Evolutionary conservation across 2,113 vertebrate species (phyloP), one percentile per base, ranked within the genome.

Genomic region (Garra rufa): DNA sequence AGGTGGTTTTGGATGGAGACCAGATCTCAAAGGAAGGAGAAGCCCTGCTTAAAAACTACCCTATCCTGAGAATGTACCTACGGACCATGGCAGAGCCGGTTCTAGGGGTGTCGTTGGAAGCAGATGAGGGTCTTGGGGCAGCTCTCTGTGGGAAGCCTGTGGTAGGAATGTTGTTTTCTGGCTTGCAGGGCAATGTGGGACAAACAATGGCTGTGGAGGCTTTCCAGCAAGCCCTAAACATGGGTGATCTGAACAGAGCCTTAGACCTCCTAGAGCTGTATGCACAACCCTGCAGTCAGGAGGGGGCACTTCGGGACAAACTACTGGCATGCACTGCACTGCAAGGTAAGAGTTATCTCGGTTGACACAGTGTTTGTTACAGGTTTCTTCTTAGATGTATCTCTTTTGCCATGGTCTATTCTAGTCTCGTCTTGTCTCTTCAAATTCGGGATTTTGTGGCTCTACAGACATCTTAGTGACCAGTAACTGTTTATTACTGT

Each of bases 21-120:
- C 96, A 97, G 85, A 93, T 99, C 85, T 88, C 95, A 38, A 94
- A 81, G 38, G 98, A 99, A 82, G 96, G 94, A 6, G 96, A 97
- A 30, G 77, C 14, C 9, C 92, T 99, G 85, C 90, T 99, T 65
- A 94, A 92, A 70, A 94, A 95, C 21, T 97, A 97, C 82, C 96
- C 97, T 2, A 52, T 96, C 57, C 85, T 99, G 21, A 93, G 93
- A 43, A 85, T 85, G 34, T 96, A 95, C 89, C 92, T 99, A 24
- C 87, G 93, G 84, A 67, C 94, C 83, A 95, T 96, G 96, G 95
- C 93, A 14, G 93, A 94, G 50, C 97, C 96, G 0, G 91, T 99
- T 24, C 86, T 76, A 69, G 94, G 8, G 76, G 80, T 4, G 90
- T 87, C 17, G 93, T 94, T 24, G 91, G 92, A 9, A 81, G 82